phyloP scores from a whole-genome alignment of 1,140 invertebrate species.

The Drosophila ironensis region DNA sequence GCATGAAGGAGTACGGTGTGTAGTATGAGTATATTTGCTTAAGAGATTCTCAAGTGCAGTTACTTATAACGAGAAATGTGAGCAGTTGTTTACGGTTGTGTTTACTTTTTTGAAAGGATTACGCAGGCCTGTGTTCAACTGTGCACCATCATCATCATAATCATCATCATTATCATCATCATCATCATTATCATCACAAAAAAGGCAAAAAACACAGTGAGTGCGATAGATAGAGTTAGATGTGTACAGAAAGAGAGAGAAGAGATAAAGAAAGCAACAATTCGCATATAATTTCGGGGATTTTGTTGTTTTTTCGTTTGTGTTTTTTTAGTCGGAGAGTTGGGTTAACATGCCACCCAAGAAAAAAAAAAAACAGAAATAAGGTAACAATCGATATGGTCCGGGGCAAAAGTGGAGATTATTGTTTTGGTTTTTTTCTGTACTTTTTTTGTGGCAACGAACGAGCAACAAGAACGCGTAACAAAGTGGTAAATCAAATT shows the following conservation, averaged over 20 bases:
- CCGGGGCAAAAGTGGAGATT: background rate
- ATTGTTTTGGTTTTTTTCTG: background rate
- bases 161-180: constrained; percentile 29
- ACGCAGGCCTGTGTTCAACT: constrained; percentile 78
- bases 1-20: no score
- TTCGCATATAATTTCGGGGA: constrained; percentile 40
- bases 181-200: constrained; percentile 33
- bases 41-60: constrained; percentile 52
- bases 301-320: background rate
- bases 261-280: constrained; percentile 33
- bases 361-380: no score
- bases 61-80: constrained; percentile 45
- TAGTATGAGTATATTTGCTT: constrained; percentile 38
- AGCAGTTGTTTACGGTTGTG: constrained; percentile 49
- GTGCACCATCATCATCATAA: constrained; percentile 47
- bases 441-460: background rate
- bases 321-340: constrained; percentile 4
- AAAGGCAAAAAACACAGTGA: constrained; percentile 43
- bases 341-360: constrained; percentile 39
- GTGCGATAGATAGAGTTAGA: constrained; percentile 32
- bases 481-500: constrained; percentile 28
- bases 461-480: constrained; percentile 25
- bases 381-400: constrained; percentile 19
- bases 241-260: constrained; percentile 12
- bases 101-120: constrained; percentile 80